Percentiles rank a stretch among this genome's conserved stretches.
Conservation (phyloP, 2,113 vertebrate species). For the Picathartes gymnocephalus region DNA sequence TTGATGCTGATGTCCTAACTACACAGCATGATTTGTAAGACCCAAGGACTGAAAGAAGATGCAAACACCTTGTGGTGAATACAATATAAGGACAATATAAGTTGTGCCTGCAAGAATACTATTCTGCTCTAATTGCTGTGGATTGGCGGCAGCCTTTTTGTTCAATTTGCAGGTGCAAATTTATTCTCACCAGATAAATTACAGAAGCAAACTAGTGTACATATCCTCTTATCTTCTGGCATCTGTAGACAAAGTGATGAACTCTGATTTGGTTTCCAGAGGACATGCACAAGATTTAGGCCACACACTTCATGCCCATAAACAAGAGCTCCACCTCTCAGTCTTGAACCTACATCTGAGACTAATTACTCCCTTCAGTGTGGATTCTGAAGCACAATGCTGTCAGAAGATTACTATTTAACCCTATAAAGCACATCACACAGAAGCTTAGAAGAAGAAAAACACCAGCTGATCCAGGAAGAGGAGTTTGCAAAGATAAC, state of each 20-base stretch:
- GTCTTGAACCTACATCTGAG: background rate
- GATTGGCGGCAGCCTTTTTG: background rate
- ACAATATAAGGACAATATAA: background rate
- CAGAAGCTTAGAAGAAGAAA: background rate
- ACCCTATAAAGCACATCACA: background rate
- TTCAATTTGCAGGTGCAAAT: background rate
- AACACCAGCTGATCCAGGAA: background rate
- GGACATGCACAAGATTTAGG: background rate
- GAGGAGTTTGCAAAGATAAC: background rate
- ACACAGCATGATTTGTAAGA: background rate
- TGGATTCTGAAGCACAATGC: background rate
- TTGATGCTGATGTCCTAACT: background rate
- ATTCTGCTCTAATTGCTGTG: background rate
- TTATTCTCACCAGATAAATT: background rate
- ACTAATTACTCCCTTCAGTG: background rate
- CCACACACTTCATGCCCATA: background rate
- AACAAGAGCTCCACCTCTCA: background rate
- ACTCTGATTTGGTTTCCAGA: background rate
- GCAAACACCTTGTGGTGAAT: background rate
- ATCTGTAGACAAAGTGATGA: background rate
- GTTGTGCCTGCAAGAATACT: background rate
- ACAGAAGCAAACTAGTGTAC: background rate
- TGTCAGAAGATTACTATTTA: background rate
- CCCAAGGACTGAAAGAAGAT: background rate
- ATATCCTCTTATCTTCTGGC: background rate